Percentiles rank a stretch among this genome's conserved stretches.
phyloP scores from a whole-genome alignment of 2,888 invertebrate genomes.

The Serripes groenlandicus region DNA sequence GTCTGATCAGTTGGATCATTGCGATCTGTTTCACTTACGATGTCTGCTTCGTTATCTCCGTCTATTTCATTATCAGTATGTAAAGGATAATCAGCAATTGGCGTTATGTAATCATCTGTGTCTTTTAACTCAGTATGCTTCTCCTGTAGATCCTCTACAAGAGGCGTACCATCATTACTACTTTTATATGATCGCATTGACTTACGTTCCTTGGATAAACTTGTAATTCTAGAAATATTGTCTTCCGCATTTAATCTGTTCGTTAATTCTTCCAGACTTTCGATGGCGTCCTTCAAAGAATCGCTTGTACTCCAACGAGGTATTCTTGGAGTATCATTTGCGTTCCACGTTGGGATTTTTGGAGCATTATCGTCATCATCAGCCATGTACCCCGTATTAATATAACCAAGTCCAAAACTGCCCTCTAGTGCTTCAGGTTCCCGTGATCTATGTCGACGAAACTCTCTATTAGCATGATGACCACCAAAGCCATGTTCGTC shows the following conservation, averaged over 20 bases:
- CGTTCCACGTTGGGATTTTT: constrained; percentile 53
- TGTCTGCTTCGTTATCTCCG: background rate
- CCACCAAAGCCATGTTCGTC: constrained; percentile 27
- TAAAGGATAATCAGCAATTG: constrained; percentile 27
- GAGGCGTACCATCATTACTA: constrained; percentile 15
- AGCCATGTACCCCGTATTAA: constrained; percentile 35
- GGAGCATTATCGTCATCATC: constrained; percentile 34
- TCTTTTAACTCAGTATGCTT: background rate
- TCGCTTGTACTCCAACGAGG: constrained; percentile 61
- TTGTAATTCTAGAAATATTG: constrained; percentile 59
- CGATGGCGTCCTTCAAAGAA: constrained; percentile 63
- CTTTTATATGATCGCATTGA: constrained; percentile 51
- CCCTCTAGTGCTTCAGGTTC: constrained; percentile 20
- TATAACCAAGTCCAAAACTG: constrained; percentile 57
- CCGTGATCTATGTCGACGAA: background rate
- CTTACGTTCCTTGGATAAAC: constrained; percentile 37
- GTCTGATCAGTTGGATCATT: background rate
- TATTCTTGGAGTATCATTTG: constrained; percentile 48
- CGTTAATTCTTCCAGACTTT: constrained; percentile 54
- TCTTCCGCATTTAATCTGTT: constrained; percentile 58
- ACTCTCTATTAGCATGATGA: background rate
- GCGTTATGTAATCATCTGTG: constrained; percentile 12
- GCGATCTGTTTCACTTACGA: background rate
- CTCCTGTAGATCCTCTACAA: constrained; percentile 6
- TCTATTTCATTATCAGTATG: too few relatives aligned